These are phyloP conservation scores for Pteronura brasiliensis DNA, from an alignment of 2,113 vertebrate genomes.

Conservation along the genomic window DNA sequence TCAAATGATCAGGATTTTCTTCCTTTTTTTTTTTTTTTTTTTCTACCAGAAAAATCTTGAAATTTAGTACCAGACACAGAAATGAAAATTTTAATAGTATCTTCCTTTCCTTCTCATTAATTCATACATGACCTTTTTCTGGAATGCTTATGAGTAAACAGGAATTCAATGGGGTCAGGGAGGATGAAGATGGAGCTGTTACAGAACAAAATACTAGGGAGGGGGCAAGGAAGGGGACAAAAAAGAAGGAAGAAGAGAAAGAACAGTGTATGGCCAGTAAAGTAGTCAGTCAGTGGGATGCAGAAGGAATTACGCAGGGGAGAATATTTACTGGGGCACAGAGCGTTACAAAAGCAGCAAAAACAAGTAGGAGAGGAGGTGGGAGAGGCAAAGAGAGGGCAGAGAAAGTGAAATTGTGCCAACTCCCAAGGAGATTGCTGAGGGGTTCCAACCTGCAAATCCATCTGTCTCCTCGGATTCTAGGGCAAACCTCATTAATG, in stretches of 20 bases:
- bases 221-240: no score
- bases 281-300: background rate
- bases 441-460: slow-evolving; percentile 71
- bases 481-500: slow-evolving; percentile 78
- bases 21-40: background rate
- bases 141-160: background rate
- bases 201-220: background rate
- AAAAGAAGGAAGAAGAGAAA: background rate
- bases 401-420: slow-evolving; percentile 22
- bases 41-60: background rate
- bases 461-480: slow-evolving; percentile 74
- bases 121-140: background rate
- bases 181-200: background rate
- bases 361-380: background rate
- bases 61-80: background rate
- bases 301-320: background rate
- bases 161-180: background rate
- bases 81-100: background rate
- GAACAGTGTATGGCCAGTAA: background rate
- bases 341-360: background rate
- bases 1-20: background rate
- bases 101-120: slow-evolving; percentile 8
- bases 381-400: background rate
- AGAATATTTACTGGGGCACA: background rate
- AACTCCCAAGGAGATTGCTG: slow-evolving; percentile 51